phyloP scores from a whole-genome alignment of 2,888 invertebrate species.

The Pachymerium ferrugineum region DNA sequence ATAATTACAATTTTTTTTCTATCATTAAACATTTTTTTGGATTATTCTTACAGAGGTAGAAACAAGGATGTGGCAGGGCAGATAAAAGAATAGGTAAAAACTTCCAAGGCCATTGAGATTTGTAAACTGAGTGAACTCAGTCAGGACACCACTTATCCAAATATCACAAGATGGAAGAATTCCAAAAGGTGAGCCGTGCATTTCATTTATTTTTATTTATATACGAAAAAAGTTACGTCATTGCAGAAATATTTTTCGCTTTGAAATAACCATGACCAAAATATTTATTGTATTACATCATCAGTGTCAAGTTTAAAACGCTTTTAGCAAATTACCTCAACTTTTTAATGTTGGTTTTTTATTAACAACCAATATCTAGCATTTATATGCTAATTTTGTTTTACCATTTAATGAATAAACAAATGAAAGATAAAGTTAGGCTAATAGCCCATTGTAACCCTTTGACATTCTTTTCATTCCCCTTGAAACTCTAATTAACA shows the following conservation, averaged over 20 bases:
- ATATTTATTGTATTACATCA: neutral
- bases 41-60: neutral
- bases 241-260: neutral
- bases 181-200: slow-evolving; percentile 4
- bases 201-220: neutral
- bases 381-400: no score
- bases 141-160: neutral
- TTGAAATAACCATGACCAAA: slow-evolving; percentile 8
- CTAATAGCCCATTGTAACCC: slow-evolving; percentile 16
- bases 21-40: neutral
- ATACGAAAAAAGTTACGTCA: neutral
- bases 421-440: no score
- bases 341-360: no score
- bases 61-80: slow-evolving; percentile 11
- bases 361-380: no score
- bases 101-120: slow-evolving; percentile 6
- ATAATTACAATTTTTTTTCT: slow-evolving; percentile 3
- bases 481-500: no score
- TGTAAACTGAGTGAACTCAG: neutral
- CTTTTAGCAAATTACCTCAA: no score
- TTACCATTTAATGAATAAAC: no score
- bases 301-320: slow-evolving; percentile 26
- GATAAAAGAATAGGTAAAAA: neutral
- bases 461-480: neutral
- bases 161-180: neutral